A percentile compares a stretch with the other conserved stretches of the same genome.
Conservation (phyloP, 2,113 vertebrate species). For the Microtus ochrogaster region DNA sequence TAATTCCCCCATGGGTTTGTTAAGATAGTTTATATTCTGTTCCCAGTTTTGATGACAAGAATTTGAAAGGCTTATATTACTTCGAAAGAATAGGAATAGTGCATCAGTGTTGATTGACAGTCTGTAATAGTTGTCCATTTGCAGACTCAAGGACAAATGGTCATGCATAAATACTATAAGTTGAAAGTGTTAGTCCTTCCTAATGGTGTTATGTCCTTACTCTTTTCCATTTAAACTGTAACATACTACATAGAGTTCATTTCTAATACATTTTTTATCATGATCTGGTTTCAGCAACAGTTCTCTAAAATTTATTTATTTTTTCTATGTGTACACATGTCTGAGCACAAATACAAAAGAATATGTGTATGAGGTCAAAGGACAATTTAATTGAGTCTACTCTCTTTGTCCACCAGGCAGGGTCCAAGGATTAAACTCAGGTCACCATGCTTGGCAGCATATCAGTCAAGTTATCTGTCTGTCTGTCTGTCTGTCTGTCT, state of each 20-base stretch:
- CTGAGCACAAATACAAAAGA: background rate
- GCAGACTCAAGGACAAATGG: background rate
- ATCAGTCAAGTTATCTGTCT: background rate
- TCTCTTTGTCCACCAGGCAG: background rate
- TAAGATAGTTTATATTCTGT: background rate
- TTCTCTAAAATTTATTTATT: too few relatives aligned
- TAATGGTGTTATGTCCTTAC: background rate
- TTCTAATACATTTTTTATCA: background rate
- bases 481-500: fast-evolving
- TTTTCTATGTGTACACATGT: background rate
- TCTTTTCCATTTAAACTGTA: background rate
- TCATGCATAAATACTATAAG: background rate
- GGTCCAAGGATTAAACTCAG: background rate
- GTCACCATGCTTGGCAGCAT: background rate
- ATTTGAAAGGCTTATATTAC: background rate
- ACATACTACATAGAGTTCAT: background rate
- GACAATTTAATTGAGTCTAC: background rate
- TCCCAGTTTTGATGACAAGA: background rate
- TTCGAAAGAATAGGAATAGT: background rate
- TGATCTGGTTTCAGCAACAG: slow-evolving; percentile 13
- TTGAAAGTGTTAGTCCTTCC: background rate
- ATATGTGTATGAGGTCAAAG: background rate
- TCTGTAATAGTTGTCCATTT: background rate
- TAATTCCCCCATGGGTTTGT: background rate
- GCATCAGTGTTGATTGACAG: background rate